Evolutionary conservation across 1,140 invertebrate species (phyloP), one percentile per base, ranked within the genome.

Genomic region (Dysdera silvatica): DNA sequence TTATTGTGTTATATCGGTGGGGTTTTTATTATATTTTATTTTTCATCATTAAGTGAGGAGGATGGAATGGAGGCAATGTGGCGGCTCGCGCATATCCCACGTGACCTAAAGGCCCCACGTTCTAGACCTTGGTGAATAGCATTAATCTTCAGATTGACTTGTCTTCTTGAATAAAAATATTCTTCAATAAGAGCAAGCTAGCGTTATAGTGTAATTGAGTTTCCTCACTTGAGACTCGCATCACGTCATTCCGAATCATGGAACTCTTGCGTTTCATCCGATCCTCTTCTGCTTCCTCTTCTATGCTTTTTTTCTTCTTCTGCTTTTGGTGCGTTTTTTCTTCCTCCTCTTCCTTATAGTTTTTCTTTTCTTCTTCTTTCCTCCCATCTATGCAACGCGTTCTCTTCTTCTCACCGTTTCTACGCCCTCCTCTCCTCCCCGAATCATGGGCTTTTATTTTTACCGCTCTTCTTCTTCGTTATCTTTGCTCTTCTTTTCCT

Each of bases 91-190:
- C 41, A 32, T 33, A 51, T 55, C 54, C 61, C 61, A 56, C 61
- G 61, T 63, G 61, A 53, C 35, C n/a, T n/a, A n/a, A n/a, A n/a
- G n/a, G n/a, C 40, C 28, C 29, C 31, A 18, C 24, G 45, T 29
- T n/a, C 56, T 35, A 26, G 18, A 37, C 52, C 52, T 35, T 52
- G 55, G 60, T 37, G 60, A 47, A 63, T 56, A 40, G 61, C 53
- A 63, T 63, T 63, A 63, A 63, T 63, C 61, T 63, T 63, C 55
- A 63, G 61, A 63, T 63, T 56, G 61, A 63, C 61, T 63, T 63
- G 61, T 63, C 61, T 63, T 48, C 61, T 56, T 56, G 61, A 63
- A 63, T 63, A 63, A 63, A 63, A 63, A 63, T 63, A 63, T 63
- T 63, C 61, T 63, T 63, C 61, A 63, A 63, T 63, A 63, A 63